Base-by-base conservation (phyloP, 2,888 invertebrate species). In the Rhyacophila evoluta region DNA sequence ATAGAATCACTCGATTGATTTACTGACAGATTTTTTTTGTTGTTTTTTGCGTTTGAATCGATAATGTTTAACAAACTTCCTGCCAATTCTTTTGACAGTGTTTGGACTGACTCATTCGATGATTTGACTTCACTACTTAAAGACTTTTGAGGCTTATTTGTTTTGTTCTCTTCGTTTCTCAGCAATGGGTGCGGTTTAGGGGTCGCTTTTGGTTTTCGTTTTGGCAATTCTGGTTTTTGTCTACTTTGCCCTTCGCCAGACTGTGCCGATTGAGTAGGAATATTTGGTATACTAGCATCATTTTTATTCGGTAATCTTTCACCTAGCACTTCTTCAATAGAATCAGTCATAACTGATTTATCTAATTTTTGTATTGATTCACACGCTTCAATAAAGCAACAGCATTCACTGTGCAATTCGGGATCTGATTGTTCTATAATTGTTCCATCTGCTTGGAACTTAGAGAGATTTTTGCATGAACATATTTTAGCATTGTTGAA, bases 171-270 rank as follows among this genome's bases (percentile, higher is more conserved):
- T 3, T 79, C 68, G 15, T 38, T 67, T 38, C 55, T 78, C 11
- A 71, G 36, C 29, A 70, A 74, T 10, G 41, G 41, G 36, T 55
- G 69, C 19, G 38, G 15, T 72, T 33, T 78, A 25, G 71, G 72
- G n/a, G 74, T 69, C 5, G 79, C 37, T 68, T 81, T 81, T 19
- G 81, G 81, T 69, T 81, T 82, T 39, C 80, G 39, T 75, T 79
- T 80, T 2, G 80, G 80, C 15, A 81, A 69, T 72, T 79, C 79
- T n/a, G 82, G 82, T 74, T 82, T 82, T 27, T 76, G 27, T 15
- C 37, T 41, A 5, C 11, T 25, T 28, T 37, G 75, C 15, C 11
- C 36, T 19, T 36, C 55, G 33, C 33, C 19, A n/a, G 15, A 68
- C 37, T 4, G 15, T 12, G 36, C 33, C 67, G 29, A 25, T 1